Base-by-base conservation (phyloP, 2,113 vertebrate genomes). In the Coptodon bakossiorum region DNA sequence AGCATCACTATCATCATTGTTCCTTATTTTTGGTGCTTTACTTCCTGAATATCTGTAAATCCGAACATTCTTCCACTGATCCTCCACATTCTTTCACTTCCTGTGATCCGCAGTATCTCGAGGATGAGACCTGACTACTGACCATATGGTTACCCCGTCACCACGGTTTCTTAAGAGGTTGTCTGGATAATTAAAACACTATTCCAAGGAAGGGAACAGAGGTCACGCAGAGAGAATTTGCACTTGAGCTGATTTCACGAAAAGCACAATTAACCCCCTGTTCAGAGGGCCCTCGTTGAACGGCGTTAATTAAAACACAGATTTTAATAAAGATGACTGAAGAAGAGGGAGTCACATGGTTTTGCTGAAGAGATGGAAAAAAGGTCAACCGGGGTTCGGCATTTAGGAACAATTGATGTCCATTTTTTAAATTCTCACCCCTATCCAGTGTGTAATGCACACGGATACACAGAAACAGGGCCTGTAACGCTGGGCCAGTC, bases 171-270 rank as follows among this genome's bases (percentile, higher is more conserved):
- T 87, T 78, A 88, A 88, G 84, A 83, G 85, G 81, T 85, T 86
- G 84, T 66, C 57, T 52, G 71, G 81, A 86, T 94, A 89, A 94
- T 93, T 94, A 95, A 88, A 94, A 87, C 81, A 22, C 4, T 4
- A 31, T 89, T 88, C 52, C 34, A 63, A 6, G 50, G 3, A 29
- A 52, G 0, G 2, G 85, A 86, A 71, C 80, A 16, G 84, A 90
- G 86, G 80, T 90, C 22, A 27, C 12, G 78, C 14, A 1, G 78
- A 81, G 59, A 87, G 17, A 89, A 91, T 89, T 86, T 82, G 81
- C 61, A 88, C 84, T 81, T 80, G 63, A 8, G 17, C 88, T 52
- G 86, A 86, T 94, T 91, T 81, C 80, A 86, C 85, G 38, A 90
- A 91, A 89, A 88, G 86, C 84, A 40, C 84, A 86, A 93, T 93